Evolutionary conservation across 2,888 invertebrate species (phyloP).

Genomic region (Physocephala rufipes): DNA sequence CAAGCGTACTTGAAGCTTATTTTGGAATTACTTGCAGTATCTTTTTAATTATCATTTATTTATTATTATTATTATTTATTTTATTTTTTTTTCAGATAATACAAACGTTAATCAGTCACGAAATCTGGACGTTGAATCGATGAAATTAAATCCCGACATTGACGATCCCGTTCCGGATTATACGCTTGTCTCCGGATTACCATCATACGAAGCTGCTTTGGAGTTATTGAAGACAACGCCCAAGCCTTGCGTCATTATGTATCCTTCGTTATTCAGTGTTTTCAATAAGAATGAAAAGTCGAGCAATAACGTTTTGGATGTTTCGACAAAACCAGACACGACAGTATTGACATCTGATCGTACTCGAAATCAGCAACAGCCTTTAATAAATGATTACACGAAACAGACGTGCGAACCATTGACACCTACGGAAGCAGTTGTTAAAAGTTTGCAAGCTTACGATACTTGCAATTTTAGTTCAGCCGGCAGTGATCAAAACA

Average conservation of each 20-base stretch:
- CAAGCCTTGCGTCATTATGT: slow-evolving; percentile 60
- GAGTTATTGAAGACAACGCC: slow-evolving; percentile 68
- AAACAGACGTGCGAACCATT: too few relatives aligned
- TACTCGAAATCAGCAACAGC: neutral
- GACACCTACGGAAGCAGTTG: slow-evolving; percentile 34
- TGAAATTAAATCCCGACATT: slow-evolving; percentile 59
- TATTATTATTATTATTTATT: neutral
- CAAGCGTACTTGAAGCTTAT: neutral
- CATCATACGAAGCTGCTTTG: slow-evolving; percentile 72
- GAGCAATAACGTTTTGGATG: slow-evolving; percentile 28
- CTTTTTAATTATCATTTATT: neutral
- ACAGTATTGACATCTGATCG: neutral
- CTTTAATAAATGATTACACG: slow-evolving; percentile 36
- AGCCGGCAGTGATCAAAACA: too few relatives aligned
- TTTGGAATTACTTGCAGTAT: neutral
- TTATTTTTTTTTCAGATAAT: slow-evolving; percentile 49
- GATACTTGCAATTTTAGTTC: neutral
- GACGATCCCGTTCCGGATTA: slow-evolving; percentile 72
- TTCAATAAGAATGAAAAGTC: slow-evolving; percentile 57
- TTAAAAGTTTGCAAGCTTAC: slow-evolving; percentile 27
- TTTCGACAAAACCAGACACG: slow-evolving; percentile 36
- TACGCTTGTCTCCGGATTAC: slow-evolving; percentile 72
- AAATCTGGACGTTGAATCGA: slow-evolving; percentile 57
- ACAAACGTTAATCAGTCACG: slow-evolving; percentile 44
- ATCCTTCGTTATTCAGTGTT: slow-evolving; percentile 60